phyloP scores from a whole-genome alignment of 2,888 invertebrate genomes.

The Iphiclides podalirius region DNA sequence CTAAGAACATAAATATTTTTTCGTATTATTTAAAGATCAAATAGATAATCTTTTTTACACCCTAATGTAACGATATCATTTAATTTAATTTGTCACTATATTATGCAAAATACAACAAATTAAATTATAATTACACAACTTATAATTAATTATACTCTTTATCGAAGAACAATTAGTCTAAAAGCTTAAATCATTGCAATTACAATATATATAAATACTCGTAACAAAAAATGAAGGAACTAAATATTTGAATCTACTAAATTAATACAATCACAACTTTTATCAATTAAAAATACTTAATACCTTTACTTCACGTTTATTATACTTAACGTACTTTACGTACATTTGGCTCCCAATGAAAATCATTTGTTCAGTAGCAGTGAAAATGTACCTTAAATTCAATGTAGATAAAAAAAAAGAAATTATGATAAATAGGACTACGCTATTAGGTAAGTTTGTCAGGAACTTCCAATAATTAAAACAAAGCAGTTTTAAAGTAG shows the following conservation, averaged over 20 bases:
- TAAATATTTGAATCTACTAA: constrained; percentile 72
- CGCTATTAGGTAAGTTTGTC: constrained; percentile 25
- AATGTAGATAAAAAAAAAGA: constrained; percentile 13
- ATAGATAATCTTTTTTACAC: constrained; percentile 80
- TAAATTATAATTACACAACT: constrained; percentile 75
- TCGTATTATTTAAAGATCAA: constrained; percentile 78
- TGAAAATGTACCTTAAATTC: constrained; percentile 25
- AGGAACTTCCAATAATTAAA: constrained; percentile 30
- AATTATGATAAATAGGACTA: constrained; percentile 13
- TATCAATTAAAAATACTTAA: constrained; percentile 62
- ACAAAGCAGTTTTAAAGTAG: constrained; percentile 13
- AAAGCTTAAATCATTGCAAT: constrained; percentile 62
- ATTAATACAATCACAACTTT: constrained; percentile 67
- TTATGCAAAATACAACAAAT: constrained; percentile 77
- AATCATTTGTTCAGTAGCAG: constrained; percentile 33
- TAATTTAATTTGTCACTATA: constrained; percentile 68
- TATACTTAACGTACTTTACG: constrained; percentile 54
- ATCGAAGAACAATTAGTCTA: constrained; percentile 72
- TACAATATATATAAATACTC: constrained; percentile 69
- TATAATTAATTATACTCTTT: constrained; percentile 70
- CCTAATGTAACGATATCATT: constrained; percentile 79
- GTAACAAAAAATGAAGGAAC: constrained; percentile 77
- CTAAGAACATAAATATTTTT: constrained; percentile 79
- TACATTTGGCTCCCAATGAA: constrained; percentile 73
- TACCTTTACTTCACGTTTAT: constrained; percentile 63